Percentiles rank a stretch among this genome's conserved stretches.
Evolutionary conservation across 2,113 vertebrate species (phyloP).

Genomic region (Mugil cephalus): DNA sequence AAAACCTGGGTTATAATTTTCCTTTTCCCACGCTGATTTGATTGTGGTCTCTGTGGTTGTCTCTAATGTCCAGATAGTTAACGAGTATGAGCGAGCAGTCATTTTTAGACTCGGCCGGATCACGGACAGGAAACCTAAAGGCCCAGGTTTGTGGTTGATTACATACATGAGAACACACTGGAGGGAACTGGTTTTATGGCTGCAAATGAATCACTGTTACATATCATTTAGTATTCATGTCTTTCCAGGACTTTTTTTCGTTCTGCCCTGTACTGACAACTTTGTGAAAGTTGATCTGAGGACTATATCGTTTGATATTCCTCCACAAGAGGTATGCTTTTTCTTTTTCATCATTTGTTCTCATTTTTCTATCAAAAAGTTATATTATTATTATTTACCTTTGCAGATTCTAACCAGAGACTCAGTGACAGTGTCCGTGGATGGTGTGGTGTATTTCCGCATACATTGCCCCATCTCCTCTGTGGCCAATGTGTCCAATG

Average conservation of each 20-base stretch:
- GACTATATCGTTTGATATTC: slow-evolving; percentile 94
- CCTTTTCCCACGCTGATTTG: not conserved
- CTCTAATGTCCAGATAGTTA: slow-evolving; percentile 82
- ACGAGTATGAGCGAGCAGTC: slow-evolving; percentile 92
- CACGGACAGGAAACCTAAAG: slow-evolving; percentile 87
- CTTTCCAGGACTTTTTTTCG: slow-evolving; percentile 90
- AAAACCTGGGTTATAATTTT: not conserved
- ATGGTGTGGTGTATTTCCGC: slow-evolving; percentile 89
- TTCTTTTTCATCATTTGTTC: not conserved
- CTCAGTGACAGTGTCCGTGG: slow-evolving; percentile 89
- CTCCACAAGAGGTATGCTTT: slow-evolving; percentile 91
- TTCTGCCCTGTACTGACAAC: slow-evolving; percentile 93
- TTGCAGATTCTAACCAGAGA: slow-evolving; percentile 89
- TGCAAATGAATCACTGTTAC: too few species aligned
- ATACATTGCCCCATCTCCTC: slow-evolving; percentile 86
- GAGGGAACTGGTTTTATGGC: too few species aligned
- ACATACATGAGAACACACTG: not conserved
- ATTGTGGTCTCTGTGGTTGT: not conserved
- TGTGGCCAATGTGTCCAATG: slow-evolving; percentile 86
- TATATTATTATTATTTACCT: not conserved
- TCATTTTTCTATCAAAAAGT: too few species aligned
- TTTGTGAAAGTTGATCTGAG: slow-evolving; percentile 96
- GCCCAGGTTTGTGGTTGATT: slow-evolving; percentile 85
- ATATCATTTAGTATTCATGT: not conserved
- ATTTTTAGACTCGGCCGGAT: slow-evolving; percentile 90